Conservation (phyloP, 35 echinoderm and acorn worm genomes). For the Lytechinus pictus region DNA sequence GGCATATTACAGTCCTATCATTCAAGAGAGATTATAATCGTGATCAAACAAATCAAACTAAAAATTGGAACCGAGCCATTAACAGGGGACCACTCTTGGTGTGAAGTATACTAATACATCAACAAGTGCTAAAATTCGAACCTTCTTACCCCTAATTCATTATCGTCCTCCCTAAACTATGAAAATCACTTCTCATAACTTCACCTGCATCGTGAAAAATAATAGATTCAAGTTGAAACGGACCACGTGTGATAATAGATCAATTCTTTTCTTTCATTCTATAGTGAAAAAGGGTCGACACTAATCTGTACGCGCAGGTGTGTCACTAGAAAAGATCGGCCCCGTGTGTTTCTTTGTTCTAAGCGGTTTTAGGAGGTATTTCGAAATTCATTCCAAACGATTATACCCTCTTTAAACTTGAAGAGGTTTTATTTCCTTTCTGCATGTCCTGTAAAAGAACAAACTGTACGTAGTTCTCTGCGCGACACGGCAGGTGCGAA, state of each 20-base stretch:
- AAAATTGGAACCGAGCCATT: background rate
- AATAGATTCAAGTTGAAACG: constrained; percentile 11
- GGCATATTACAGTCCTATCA: background rate
- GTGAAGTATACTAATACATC: background rate
- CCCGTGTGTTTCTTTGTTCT: background rate
- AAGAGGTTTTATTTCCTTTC: constrained; percentile 4
- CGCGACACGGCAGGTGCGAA: background rate
- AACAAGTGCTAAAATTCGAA: background rate
- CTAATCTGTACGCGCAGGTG: background rate
- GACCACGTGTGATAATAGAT: background rate
- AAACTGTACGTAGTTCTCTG: background rate
- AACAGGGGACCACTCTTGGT: background rate
- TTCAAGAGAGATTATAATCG: background rate
- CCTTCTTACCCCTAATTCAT: background rate
- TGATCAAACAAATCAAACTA: background rate
- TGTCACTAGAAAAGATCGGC: background rate
- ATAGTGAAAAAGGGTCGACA: background rate
- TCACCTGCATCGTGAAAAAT: background rate
- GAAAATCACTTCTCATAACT: background rate
- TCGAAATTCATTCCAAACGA: background rate
- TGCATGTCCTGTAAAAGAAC: background rate
- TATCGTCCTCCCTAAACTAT: background rate
- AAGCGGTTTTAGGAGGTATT: background rate
- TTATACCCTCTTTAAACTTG: constrained; percentile 39
- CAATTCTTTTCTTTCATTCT: background rate